phyloP scores from a whole-genome alignment of 2,888 invertebrate genomes.

The Corythucha ciliata region DNA sequence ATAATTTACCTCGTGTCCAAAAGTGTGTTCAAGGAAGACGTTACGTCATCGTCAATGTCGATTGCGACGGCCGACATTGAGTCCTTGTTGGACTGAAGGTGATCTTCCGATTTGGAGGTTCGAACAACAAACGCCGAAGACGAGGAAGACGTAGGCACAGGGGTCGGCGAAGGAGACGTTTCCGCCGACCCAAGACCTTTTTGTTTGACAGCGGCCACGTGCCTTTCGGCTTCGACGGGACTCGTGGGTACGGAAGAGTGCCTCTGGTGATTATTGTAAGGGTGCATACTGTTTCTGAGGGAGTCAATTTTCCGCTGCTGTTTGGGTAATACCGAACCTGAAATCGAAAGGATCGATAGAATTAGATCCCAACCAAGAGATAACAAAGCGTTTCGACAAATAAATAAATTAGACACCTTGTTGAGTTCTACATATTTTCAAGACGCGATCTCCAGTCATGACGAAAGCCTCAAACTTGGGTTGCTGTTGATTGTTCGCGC shows the following conservation, averaged over 20 bases:
- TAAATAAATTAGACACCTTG: constrained; percentile 48
- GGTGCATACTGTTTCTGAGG: constrained; percentile 40
- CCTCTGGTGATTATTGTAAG: constrained; percentile 45
- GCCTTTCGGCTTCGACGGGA: constrained; percentile 52
- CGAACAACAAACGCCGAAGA: constrained; percentile 44
- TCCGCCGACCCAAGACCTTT: constrained; percentile 15
- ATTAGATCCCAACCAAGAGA: not conserved
- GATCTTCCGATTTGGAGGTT: constrained; percentile 80
- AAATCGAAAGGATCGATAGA: constrained; percentile 7
- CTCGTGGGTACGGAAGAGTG: constrained; percentile 60
- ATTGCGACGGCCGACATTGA: constrained; percentile 73
- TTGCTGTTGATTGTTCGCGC: constrained; percentile 30
- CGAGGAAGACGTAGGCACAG: constrained; percentile 39
- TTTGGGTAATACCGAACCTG: constrained; percentile 46
- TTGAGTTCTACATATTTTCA: constrained; percentile 79
- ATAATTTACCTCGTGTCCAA: constrained; percentile 70
- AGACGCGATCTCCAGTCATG: constrained; percentile 95
- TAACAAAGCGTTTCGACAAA: not conserved
- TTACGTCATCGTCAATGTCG: constrained; percentile 87
- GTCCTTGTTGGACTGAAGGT: constrained; percentile 52
- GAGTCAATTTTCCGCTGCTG: constrained; percentile 50
- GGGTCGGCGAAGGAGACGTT: constrained; percentile 26
- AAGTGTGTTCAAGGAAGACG: constrained; percentile 83
- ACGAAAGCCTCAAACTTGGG: constrained; percentile 84
- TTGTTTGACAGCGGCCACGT: constrained; percentile 11